These are phyloP conservation scores for Dynastes maya DNA, from an alignment of 2,888 invertebrate species.

Conservation along the genomic window DNA sequence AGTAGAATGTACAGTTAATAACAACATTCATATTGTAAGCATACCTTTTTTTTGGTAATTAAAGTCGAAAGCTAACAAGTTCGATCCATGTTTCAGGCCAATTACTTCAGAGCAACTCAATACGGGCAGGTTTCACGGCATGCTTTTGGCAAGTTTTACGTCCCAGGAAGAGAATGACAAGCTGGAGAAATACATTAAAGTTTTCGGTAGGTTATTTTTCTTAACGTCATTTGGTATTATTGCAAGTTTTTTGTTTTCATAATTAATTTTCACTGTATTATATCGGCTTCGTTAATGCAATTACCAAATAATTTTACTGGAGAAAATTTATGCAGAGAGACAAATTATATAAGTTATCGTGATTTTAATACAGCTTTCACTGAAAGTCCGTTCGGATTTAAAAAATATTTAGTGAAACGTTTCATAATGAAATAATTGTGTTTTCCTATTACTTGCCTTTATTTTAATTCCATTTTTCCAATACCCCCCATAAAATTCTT, in stretches of 20 bases:
- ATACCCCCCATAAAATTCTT: no score
- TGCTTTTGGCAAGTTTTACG: constrained; percentile 92
- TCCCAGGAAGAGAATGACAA: constrained; percentile 93
- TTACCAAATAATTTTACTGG: not conserved
- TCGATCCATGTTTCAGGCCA: constrained; percentile 78
- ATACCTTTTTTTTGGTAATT: no score
- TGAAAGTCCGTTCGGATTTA: not conserved
- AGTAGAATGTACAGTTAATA: no score
- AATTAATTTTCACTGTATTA: not conserved
- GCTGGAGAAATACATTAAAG: constrained; percentile 91
- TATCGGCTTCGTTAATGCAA: not conserved
- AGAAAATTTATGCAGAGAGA: not conserved
- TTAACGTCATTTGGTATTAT: constrained; percentile 40
- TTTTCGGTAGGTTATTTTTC: constrained; percentile 78
- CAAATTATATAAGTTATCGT: constrained; percentile 10
- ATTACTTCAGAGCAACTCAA: constrained; percentile 93
- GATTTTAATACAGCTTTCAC: constrained; percentile 28
- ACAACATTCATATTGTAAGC: no score
- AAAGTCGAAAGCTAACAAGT: no score
- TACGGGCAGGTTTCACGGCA: constrained; percentile 95
- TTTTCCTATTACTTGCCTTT: no score
- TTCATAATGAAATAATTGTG: constrained; percentile 5
- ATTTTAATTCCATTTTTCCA: no score
- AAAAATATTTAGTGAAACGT: not conserved
- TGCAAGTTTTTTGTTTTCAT: not conserved